Evolutionary conservation across 2,113 vertebrate species (phyloP).

Genomic region (Notarius lentiginosus): DNA sequence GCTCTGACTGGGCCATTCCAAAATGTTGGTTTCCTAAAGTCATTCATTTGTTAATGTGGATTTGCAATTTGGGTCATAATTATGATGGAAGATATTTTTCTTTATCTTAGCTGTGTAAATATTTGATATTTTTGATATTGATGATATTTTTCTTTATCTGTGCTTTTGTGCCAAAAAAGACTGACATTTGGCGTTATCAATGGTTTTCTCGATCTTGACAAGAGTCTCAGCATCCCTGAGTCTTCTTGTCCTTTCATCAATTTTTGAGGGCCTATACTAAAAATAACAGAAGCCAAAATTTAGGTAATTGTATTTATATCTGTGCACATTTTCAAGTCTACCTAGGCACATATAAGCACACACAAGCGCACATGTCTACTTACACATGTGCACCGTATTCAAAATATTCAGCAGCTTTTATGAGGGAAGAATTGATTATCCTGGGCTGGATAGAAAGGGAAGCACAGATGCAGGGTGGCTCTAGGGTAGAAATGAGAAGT

Average conservation of each 20-base stretch:
- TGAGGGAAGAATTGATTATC: neutral
- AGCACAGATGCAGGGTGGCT: neutral
- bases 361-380: neutral
- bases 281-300: neutral
- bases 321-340: neutral
- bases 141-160: neutral
- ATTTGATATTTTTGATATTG: too few species aligned
- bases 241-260: neutral
- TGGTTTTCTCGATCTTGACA: too few species aligned
- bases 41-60: neutral
- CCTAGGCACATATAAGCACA: neutral
- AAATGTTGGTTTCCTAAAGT: neutral
- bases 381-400: neutral
- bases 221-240: neutral
- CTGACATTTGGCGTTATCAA: neutral
- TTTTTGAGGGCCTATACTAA: neutral
- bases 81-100: neutral
- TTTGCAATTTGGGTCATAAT: neutral
- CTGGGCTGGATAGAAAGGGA: constrained; percentile 3
- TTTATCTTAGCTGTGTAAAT: neutral
- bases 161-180: neutral
- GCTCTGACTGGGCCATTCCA: neutral
- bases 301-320: neutral
- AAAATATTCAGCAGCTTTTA: neutral
- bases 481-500: neutral